Evolutionary conservation across 1,140 invertebrate species (phyloP).

Genomic region (Zaprionus lachaisei): DNA sequence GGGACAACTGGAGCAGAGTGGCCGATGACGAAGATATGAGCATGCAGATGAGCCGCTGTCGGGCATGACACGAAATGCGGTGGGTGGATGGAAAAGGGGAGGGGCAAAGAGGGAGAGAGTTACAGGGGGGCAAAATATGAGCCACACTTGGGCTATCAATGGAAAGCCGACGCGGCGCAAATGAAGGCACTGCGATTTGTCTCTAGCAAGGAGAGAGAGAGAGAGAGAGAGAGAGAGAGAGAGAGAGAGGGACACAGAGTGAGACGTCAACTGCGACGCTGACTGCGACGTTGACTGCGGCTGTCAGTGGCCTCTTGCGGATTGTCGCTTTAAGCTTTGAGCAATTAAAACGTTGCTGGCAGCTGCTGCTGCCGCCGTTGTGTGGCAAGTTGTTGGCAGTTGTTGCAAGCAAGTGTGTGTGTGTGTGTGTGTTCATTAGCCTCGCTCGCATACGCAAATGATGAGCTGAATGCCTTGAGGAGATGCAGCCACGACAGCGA

Average conservation of each 20-base stretch:
- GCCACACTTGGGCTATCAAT: conserved; percentile 67
- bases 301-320: neutral
- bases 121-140: conserved; percentile 10
- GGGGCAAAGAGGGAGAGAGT: neutral
- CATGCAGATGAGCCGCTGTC: conserved; percentile 71
- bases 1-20: conserved; percentile 60
- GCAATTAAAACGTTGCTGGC: conserved; percentile 69
- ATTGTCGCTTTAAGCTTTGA: conserved; percentile 72
- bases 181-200: conserved; percentile 76
- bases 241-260: neutral
- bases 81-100: neutral
- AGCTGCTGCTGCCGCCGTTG: neutral
- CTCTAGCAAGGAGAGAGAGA: conserved; percentile 4
- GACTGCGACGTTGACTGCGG: neutral
- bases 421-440: conserved; percentile 21
- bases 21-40: conserved; percentile 69
- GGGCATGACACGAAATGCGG: conserved; percentile 55
- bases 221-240: neutral
- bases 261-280: neutral
- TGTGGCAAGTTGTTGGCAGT: conserved; percentile 46
- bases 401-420: neutral
- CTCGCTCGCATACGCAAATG: conserved; percentile 44
- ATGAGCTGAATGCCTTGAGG: conserved; percentile 16
- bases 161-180: conserved; percentile 68
- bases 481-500: conserved; percentile 51